phyloP scores from a whole-genome alignment of 2,797 vertebrate genomes.

The Erithacus rubecula region DNA sequence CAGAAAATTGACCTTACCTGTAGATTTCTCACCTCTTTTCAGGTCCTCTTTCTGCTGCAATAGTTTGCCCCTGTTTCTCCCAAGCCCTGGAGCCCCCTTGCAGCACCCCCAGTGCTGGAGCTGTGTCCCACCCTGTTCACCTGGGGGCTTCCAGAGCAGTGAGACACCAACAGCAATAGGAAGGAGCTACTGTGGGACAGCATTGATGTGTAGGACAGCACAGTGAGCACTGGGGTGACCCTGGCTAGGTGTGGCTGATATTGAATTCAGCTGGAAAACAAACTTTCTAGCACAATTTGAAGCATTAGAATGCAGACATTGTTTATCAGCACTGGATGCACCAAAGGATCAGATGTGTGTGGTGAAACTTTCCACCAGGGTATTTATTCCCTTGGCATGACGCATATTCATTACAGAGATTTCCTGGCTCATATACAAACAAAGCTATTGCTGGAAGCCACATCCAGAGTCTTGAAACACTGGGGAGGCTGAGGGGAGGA shows the following conservation, averaged over 20 bases:
- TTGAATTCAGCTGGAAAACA: not conserved
- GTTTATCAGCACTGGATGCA: not conserved
- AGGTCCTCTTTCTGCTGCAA: not conserved
- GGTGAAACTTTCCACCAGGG: too few species aligned
- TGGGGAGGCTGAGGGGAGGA: too few species aligned
- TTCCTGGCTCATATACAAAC: too few species aligned
- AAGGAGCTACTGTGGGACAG: not conserved
- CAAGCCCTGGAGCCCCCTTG: accelerated
- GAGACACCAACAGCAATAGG: not conserved
- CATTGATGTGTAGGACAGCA: accelerated
- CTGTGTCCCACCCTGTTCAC: accelerated
- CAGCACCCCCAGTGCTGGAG: accelerated
- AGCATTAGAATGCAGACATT: not conserved
- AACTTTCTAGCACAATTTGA: not conserved
- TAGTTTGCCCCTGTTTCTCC: not conserved
- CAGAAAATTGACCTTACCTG: not conserved
- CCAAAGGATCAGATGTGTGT: not conserved
- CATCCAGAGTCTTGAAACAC: not conserved
- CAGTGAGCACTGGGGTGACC: too few species aligned
- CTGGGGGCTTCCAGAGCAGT: not conserved
- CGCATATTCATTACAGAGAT: not conserved
- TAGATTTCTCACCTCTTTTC: not conserved
- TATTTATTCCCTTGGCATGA: not conserved
- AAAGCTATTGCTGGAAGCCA: not conserved
- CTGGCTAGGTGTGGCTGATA: accelerated